Conservation (phyloP, 2,113 vertebrate genomes). For the Alaudala cheleensis region DNA sequence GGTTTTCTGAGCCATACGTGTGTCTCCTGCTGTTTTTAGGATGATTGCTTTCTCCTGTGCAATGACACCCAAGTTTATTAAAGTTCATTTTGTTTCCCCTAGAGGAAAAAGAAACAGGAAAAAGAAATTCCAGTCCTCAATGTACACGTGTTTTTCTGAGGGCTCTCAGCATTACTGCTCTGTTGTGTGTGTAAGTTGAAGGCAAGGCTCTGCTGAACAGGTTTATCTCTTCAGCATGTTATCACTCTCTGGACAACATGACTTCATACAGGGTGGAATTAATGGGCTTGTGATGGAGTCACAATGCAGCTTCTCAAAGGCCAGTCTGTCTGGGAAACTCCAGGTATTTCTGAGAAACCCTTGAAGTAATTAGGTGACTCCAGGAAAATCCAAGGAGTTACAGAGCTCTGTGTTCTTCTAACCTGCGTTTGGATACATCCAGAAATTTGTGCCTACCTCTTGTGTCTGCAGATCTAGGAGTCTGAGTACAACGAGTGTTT, state of each 20-base stretch:
- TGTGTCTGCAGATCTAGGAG: not conserved
- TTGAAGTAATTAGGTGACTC: constrained; percentile 16
- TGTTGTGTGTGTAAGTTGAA: not conserved
- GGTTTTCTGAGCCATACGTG: not conserved
- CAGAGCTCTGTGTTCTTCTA: not conserved
- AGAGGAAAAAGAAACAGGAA: not conserved
- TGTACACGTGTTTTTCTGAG: not conserved
- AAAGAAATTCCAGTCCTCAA: not conserved
- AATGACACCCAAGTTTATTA: not conserved
- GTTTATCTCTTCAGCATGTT: constrained; percentile 44
- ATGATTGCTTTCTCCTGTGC: not conserved
- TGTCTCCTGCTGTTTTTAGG: not conserved
- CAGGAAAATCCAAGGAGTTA: constrained; percentile 13
- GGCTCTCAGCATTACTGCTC: not conserved
- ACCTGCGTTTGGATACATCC: not conserved
- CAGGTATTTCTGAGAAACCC: constrained; percentile 24
- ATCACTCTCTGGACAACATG: constrained; percentile 27
- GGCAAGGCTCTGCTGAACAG: not conserved
- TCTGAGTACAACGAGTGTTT: not conserved
- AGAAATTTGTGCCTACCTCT: not conserved
- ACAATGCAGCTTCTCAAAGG: not conserved
- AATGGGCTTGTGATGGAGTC: constrained; percentile 2
- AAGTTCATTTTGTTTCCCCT: not conserved
- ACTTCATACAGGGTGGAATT: not conserved
- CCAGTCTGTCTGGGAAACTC: not conserved